These are phyloP conservation scores for Xiphophorus maculatus DNA, from an alignment of 2,113 vertebrate genomes.

Conservation along the genomic window DNA sequence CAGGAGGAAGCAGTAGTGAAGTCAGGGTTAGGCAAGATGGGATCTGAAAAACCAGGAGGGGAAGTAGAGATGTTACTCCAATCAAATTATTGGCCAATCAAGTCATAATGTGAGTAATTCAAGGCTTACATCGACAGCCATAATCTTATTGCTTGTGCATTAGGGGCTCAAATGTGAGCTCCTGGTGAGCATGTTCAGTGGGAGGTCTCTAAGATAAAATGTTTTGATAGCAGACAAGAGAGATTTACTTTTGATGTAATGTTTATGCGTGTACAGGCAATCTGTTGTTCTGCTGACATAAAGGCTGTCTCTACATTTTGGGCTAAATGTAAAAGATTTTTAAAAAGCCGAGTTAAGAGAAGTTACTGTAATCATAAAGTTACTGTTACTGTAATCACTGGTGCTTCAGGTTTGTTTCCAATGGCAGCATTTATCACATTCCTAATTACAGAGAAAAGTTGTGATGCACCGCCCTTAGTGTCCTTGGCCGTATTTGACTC, in stretches of 20 bases:
- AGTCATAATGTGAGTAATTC: conserved; percentile 91
- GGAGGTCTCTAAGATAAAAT: conserved; percentile 37
- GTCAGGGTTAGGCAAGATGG: conserved; percentile 34
- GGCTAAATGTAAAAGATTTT: conserved; percentile 17
- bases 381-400: conserved; percentile 48
- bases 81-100: conserved; percentile 94
- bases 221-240: conserved; percentile 60
- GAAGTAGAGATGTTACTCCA: conserved; percentile 87
- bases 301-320: conserved; percentile 41
- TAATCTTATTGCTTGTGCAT: conserved; percentile 91
- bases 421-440: conserved; percentile 69
- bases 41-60: conserved; percentile 63
- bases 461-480: conserved; percentile 57
- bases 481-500: conserved; percentile 58
- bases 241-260: conserved; percentile 39
- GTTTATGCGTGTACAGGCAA: conserved; percentile 23
- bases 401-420: conserved; percentile 60
- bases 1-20: background rate
- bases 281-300: conserved; percentile 36
- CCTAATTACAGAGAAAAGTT: conserved; percentile 67
- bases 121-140: conserved; percentile 83
- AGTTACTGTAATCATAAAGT: conserved; percentile 49
- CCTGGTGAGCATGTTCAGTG: conserved; percentile 74
- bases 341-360: conserved; percentile 16
- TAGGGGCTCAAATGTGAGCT: conserved; percentile 83